These are phyloP conservation scores for Trisateles emortualis DNA, from an alignment of 2,888 invertebrate species.

Conservation along the genomic window DNA sequence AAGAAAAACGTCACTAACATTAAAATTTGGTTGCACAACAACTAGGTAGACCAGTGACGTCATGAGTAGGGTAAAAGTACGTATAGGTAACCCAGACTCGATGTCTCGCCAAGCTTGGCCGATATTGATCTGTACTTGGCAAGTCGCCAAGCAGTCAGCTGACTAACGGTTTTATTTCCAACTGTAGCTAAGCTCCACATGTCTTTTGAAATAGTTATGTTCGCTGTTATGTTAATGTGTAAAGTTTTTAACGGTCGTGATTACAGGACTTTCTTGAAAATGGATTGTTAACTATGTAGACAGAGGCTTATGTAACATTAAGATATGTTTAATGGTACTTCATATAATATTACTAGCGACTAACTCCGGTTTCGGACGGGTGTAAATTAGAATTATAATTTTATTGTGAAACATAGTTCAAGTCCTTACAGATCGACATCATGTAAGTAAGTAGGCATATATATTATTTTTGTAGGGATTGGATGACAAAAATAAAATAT, in stretches of 20 bases:
- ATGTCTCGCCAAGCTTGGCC: slow-evolving; percentile 17
- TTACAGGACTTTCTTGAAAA: too few relatives aligned
- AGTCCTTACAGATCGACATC: too few relatives aligned
- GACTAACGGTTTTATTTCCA: slow-evolving; percentile 16
- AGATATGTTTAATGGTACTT: too few relatives aligned
- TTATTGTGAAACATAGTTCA: too few relatives aligned
- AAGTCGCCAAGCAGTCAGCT: slow-evolving; percentile 44
- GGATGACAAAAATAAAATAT: too few relatives aligned
- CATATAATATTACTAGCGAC: too few relatives aligned
- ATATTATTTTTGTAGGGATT: too few relatives aligned
- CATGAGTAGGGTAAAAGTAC: slow-evolving; percentile 19
- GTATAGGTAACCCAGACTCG: slow-evolving; percentile 32
- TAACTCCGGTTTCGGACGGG: too few relatives aligned
- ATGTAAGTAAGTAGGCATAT: too few relatives aligned
- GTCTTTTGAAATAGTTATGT: slow-evolving; percentile 1
- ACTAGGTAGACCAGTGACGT: slow-evolving; percentile 1
- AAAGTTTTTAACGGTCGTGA: not conserved
- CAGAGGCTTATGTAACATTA: too few relatives aligned
- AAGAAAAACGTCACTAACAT: not conserved
- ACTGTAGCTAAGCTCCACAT: not conserved
- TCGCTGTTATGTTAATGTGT: not conserved
- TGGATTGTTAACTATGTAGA: too few relatives aligned
- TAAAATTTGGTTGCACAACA: not conserved
- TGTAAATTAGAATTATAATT: too few relatives aligned
- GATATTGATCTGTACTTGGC: slow-evolving; percentile 49